Percentiles rank a stretch among this genome's conserved stretches.
Evolutionary conservation across 2,113 vertebrate species (phyloP).

Genomic region (Oryctolagus cuniculus): DNA sequence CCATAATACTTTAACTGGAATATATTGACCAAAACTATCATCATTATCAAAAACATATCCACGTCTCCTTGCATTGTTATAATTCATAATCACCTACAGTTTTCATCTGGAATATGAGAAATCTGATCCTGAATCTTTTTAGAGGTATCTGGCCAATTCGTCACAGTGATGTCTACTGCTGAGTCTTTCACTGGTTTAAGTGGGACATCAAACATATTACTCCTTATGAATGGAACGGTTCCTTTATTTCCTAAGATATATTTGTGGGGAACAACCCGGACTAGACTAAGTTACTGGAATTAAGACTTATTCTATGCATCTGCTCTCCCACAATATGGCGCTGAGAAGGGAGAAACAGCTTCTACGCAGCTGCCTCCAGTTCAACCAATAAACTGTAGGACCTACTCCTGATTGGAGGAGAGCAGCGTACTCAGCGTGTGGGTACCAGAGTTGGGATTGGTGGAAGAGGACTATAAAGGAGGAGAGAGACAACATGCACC

Average conservation of each 20-base stretch:
- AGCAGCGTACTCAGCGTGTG: too few species aligned
- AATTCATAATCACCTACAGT: neutral
- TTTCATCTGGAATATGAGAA: neutral
- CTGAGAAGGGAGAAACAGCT: too few species aligned
- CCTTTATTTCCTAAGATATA: neutral
- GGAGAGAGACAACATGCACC: too few species aligned
- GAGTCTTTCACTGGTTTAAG: neutral
- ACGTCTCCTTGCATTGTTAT: neutral
- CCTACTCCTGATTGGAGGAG: too few species aligned
- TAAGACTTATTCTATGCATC: too few species aligned
- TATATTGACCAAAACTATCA: neutral
- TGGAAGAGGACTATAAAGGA: too few species aligned
- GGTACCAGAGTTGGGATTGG: too few species aligned
- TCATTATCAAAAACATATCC: neutral
- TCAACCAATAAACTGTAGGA: too few species aligned
- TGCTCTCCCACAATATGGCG: too few species aligned
- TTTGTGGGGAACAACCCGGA: too few species aligned
- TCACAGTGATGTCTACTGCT: neutral
- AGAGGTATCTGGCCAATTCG: neutral
- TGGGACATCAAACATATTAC: neutral
- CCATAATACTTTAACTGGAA: neutral
- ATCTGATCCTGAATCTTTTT: neutral
- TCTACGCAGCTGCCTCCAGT: too few species aligned
- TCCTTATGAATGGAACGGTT: neutral
- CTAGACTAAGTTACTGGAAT: too few species aligned